Base-by-base conservation (phyloP, 2,113 vertebrate species). In the Ammospiza caudacuta region DNA sequence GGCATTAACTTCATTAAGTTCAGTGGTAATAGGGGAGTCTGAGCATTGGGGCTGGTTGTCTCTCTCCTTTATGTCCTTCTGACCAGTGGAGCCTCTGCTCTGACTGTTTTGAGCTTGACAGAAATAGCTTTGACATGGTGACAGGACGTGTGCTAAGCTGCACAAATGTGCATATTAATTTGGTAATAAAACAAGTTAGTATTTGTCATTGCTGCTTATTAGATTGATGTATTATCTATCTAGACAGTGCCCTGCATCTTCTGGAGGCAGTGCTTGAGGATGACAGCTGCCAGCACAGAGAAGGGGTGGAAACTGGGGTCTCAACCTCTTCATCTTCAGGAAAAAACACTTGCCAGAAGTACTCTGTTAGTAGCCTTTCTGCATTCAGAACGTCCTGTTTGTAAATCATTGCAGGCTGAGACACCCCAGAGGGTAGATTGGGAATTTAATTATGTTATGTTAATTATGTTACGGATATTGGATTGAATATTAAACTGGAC, bases 401-500 rank as follows among this genome's bases (percentile, higher is more conserved):
- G 63, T 80, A 87, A 92, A 58, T 77, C 44, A 20, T 46, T 52
- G 67, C 44, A 83, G 74, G 29, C 54, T 81, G 69, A 47, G 31
- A 92, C 64, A 80, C 92, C 75, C 31, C 23, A 73, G 74, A 73
- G 67, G 73, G 20, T 43, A 74, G 69, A 80, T 1, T 6, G 41
- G 82, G 57, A 63, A 89, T 92, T 86, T 79, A 78, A 64, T 96
- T 94, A 93, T n/a, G 72, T 62, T 68, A 25, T 43, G n/a, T 86
- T 79, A 78, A 64, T 96, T 94, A 92, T 29, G 72, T 67, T 68
- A 25, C 29, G 28, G 57, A n/a, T 87, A 28, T 89, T 92, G 85
- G 85, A 80, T 58, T 79, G 87, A 86, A 66, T 97, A 87, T 95
- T 89, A 62, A 82, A 86, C 64, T 81, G 75, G 69, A 87, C 68